Conservation (phyloP, 2,113 vertebrate species). For the Empidonax alnorum region DNA sequence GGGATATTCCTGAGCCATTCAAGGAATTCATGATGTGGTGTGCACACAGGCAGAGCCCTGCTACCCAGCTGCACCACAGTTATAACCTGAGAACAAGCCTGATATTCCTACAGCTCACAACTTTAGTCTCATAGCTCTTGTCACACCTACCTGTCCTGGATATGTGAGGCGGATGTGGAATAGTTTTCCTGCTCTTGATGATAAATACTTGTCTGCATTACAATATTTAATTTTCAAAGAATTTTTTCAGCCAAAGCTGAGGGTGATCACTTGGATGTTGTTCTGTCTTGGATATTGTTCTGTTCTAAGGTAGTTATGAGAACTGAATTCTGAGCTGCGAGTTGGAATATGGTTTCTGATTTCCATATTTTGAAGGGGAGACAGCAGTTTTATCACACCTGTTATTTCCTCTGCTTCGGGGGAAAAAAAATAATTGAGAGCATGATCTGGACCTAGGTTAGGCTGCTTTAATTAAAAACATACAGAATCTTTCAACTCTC, state of each 20-base stretch:
- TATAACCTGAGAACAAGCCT: not conserved
- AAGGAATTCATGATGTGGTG: not conserved
- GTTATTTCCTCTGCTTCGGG: not conserved
- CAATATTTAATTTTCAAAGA: not conserved
- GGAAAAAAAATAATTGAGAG: not conserved
- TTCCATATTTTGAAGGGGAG: not conserved
- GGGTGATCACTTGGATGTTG: not conserved
- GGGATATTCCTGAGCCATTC: not conserved
- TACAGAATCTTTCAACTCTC: not conserved
- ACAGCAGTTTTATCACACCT: not conserved
- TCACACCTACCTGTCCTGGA: not conserved
- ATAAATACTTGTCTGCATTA: not conserved
- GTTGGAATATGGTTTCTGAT: not conserved
- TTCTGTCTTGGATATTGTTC: not conserved
- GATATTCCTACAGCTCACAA: not conserved
- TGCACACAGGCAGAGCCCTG: not conserved
- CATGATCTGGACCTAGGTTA: not conserved
- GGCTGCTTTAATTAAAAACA: constrained; percentile 16
- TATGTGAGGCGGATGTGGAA: not conserved
- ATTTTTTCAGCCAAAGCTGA: not conserved
- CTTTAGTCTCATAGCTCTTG: not conserved
- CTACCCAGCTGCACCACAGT: not conserved
- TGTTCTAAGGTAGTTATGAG: not conserved
- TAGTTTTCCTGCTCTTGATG: not conserved
- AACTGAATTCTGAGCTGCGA: not conserved